phyloP scores from a whole-genome alignment of 2,797 vertebrate genomes.

The Orestias chungarensis region DNA sequence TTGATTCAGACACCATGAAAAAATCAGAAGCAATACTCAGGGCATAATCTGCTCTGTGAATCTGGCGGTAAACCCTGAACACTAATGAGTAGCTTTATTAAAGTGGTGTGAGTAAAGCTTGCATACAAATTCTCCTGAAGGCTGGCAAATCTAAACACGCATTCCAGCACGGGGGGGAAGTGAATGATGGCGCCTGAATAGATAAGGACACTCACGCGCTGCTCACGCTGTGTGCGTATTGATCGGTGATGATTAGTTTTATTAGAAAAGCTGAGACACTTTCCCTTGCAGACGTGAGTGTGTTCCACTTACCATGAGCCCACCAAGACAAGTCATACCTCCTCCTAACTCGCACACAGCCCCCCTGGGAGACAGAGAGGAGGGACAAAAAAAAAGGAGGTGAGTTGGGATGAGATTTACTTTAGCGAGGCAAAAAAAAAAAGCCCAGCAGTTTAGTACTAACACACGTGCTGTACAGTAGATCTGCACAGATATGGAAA shows the following conservation, averaged over 20 bases:
- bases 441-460: constrained; percentile 43
- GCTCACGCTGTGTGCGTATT: constrained; percentile 52
- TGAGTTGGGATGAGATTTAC: constrained; percentile 71
- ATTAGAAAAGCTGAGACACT: constrained; percentile 44
- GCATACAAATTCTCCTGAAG: neutral
- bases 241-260: constrained; percentile 50
- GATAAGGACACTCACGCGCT: constrained; percentile 37
- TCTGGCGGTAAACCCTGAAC: constrained; percentile 6
- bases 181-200: constrained; percentile 35
- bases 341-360: constrained; percentile 99
- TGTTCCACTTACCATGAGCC: constrained; percentile 94
- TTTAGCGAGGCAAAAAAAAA: constrained; percentile 46
- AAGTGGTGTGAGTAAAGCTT: constrained; percentile 12
- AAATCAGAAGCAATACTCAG: neutral
- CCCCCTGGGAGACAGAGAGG: constrained; percentile 85
- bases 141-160: constrained; percentile 7
- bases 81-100: constrained; percentile 6
- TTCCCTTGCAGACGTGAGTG: constrained; percentile 22
- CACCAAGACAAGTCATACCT: constrained; percentile 99
- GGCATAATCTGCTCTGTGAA: constrained; percentile 1
- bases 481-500: constrained; percentile 15
- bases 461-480: constrained; percentile 31
- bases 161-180: constrained; percentile 10
- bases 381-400: constrained; percentile 27
- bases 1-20: neutral